Evolutionary conservation across 2,888 invertebrate species (phyloP).

Genomic region (Polydrusus cervinus): DNA sequence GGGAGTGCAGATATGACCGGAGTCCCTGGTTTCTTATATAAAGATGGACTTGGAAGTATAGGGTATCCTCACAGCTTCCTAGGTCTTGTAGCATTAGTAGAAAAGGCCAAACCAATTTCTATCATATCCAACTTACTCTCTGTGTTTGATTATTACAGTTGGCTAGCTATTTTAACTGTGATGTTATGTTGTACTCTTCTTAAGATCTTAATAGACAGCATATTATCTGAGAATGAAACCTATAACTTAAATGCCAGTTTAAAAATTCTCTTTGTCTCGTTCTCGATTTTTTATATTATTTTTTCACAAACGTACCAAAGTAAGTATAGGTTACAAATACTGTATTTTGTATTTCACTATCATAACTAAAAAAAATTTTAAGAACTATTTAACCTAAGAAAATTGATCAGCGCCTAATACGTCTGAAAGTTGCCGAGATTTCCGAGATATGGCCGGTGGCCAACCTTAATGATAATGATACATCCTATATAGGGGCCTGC

Average conservation of each 20-base stretch:
- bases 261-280: slow-evolving; percentile 11
- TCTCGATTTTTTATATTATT: slow-evolving; percentile 36
- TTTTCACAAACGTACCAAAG: slow-evolving; percentile 34
- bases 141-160: slow-evolving; percentile 31
- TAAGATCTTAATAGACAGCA: neutral
- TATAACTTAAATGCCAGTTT: neutral
- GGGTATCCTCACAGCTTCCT: slow-evolving; percentile 28
- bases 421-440: no score
- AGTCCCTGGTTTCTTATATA: slow-evolving; percentile 13
- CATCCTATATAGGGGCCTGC: no score
- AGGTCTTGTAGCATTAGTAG: slow-evolving; percentile 17
- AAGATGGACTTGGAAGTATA: neutral
- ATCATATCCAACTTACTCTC: slow-evolving; percentile 16
- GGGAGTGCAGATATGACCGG: slow-evolving; percentile 17
- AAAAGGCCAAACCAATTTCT: slow-evolving; percentile 8
- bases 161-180: slow-evolving; percentile 5
- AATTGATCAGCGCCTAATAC: no score
- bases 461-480: no score
- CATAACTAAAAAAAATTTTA: no score
- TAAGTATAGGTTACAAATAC: slow-evolving; percentile 13
- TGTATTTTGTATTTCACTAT: no score
- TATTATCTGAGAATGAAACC: neutral
- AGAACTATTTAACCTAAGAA: no score
- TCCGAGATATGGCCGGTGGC: no score
- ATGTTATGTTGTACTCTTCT: neutral